Conservation (phyloP, 2,113 vertebrate species). For the Tragelaphus strepsiceros region DNA sequence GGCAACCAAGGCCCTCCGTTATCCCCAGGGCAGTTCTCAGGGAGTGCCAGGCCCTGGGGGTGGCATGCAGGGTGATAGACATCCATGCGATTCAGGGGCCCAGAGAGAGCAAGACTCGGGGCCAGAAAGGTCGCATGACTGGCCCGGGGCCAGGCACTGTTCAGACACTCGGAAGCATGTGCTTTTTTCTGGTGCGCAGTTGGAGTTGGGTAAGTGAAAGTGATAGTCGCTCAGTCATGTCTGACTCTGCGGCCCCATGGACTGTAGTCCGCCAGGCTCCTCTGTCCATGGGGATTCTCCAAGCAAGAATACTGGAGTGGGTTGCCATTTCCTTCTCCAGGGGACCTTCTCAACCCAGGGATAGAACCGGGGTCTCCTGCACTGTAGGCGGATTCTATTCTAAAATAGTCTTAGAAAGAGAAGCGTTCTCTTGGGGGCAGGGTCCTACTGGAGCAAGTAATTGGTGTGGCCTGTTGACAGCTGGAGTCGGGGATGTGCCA, state of each 20-base stretch:
- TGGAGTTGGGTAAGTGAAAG: neutral
- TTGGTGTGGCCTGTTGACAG: neutral
- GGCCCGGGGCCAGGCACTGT: neutral
- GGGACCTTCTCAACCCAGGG: neutral
- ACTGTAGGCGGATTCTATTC: neutral
- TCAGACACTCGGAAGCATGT: neutral
- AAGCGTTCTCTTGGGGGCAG: neutral
- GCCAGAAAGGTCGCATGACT: neutral
- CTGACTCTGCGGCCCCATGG: neutral
- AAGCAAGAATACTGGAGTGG: neutral
- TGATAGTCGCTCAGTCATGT: neutral
- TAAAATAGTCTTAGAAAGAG: neutral
- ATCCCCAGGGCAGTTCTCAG: neutral
- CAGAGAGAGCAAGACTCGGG: neutral
- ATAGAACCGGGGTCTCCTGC: neutral
- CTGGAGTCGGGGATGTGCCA: rapidly evolving
- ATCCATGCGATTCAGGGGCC: neutral
- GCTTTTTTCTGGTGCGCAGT: neutral
- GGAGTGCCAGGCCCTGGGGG: neutral
- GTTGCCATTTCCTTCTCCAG: neutral
- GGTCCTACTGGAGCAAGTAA: neutral
- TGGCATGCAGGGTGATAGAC: neutral
- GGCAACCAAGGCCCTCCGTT: neutral
- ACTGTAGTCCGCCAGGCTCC: neutral
- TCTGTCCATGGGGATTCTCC: neutral